Evolutionary conservation across 2,113 vertebrate genomes (phyloP).

Genomic region (Thryonomys swinderianus): DNA sequence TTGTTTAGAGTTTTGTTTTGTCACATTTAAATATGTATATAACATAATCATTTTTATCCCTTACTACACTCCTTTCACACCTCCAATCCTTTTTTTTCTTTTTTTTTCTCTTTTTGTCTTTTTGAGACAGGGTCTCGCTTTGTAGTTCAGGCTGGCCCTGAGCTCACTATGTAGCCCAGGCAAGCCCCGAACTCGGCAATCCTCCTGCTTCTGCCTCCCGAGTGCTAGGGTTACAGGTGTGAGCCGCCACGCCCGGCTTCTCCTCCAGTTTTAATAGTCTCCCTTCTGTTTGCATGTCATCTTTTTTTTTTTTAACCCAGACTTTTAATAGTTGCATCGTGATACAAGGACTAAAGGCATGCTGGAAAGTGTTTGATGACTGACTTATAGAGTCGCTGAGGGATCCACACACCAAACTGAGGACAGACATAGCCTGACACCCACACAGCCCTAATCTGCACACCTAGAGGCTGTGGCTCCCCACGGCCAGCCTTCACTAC

Average conservation of each 20-base stretch:
- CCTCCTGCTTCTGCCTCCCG: no score
- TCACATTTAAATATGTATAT: neutral
- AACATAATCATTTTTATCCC: neutral
- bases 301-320: neutral
- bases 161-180: no score
- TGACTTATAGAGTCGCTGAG: neutral
- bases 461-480: fast-evolving
- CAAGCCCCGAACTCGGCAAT: no score
- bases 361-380: neutral
- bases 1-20: neutral
- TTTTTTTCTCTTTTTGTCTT: no score
- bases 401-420: neutral
- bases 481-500: fast-evolving
- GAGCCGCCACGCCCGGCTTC: no score
- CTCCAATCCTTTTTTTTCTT: neutral
- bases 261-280: neutral
- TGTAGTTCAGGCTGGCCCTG: no score
- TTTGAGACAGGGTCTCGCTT: no score
- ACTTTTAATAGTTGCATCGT: neutral
- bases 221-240: no score
- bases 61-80: neutral
- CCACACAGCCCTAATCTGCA: fast-evolving
- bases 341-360: neutral
- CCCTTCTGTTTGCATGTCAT: neutral
- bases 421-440: neutral